Evolutionary conservation across 2,797 vertebrate genomes (phyloP), one percentile per base, ranked within the genome.

Genomic region (Melanotaenia boesemani): DNA sequence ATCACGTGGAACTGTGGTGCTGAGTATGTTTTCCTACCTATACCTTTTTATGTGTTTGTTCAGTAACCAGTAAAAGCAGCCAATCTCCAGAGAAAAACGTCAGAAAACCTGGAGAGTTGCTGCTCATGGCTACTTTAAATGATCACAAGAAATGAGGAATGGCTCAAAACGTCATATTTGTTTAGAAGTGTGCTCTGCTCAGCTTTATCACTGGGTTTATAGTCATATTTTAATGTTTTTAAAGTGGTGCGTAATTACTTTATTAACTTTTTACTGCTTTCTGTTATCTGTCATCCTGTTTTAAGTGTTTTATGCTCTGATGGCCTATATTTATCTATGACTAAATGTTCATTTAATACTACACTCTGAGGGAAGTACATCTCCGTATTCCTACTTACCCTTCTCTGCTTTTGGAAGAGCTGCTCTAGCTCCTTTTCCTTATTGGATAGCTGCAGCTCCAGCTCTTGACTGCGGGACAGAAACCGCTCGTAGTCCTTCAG

Each of bases 341-440:
- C n/a, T n/a, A n/a, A n/a, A n/a, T 32, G 32, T 32, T 32, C 6
- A 9, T 37, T 37, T 37, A 37, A 37, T 9, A 9, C 8, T 39
- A 5, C 37, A 13, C 37, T 39, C 11, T 37, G 34, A 37, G 36
- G 9, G 36, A 37, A 37, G 36, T 13, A 0, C 0, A 20, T 41
- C 37, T 1, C 12, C 56, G 15, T 1, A 4, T n/a, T 44, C 32
- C 63, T 18, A 22, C 94, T 88, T 60, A 99, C 97, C 94, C 79
- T 84, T 85, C 87, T 95, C 93, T 99, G 97, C 70, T 96, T 97
- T 72, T 95, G 94, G 60, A 74, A 76, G 16, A 98, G 86, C 15
- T 95, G 92, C 4, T 98, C 96, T 80, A 98, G 86, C 62, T 99
- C 97, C 75, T 88, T 94, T 71, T 98, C 97, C 91, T 99, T 99